phyloP scores from a whole-genome alignment of 2,888 invertebrate species.

The Gortyna flavago region DNA sequence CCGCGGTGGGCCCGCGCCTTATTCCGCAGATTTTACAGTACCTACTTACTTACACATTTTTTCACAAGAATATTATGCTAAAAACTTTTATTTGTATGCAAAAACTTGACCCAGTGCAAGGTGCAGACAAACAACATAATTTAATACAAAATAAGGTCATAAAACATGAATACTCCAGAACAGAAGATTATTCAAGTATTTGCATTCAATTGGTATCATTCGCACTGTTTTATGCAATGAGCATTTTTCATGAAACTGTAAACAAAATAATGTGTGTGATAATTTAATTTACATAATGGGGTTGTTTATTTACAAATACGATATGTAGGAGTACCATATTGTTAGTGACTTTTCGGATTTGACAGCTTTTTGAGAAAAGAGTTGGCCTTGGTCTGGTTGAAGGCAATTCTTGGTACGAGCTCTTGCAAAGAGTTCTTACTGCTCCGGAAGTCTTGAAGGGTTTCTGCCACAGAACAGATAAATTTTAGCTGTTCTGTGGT shows the following conservation, averaged over 20 bases:
- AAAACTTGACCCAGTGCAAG: slow-evolving; percentile 12
- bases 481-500: no score
- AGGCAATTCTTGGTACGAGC: background rate
- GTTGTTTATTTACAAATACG: background rate
- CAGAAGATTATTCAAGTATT: slow-evolving; percentile 27
- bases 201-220: slow-evolving; percentile 48
- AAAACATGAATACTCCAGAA: slow-evolving; percentile 25
- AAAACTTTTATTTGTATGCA: slow-evolving; percentile 4
- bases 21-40: background rate
- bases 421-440: background rate
- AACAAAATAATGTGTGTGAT: slow-evolving; percentile 33
- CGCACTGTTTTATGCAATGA: slow-evolving; percentile 18
- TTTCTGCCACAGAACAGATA: no score
- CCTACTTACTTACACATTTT: background rate
- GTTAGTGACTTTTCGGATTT: background rate
- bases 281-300: slow-evolving; percentile 11
- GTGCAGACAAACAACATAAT: slow-evolving; percentile 28
- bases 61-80: slow-evolving; percentile 8
- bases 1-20: no score
- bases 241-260: slow-evolving; percentile 40
- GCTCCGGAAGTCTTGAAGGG: background rate
- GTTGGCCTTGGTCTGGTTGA: background rate
- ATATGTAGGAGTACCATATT: background rate
- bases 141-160: slow-evolving; percentile 24
- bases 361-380: background rate